phyloP scores from a whole-genome alignment of 2,888 invertebrate genomes.

The Disparrhopalites patrizii region DNA sequence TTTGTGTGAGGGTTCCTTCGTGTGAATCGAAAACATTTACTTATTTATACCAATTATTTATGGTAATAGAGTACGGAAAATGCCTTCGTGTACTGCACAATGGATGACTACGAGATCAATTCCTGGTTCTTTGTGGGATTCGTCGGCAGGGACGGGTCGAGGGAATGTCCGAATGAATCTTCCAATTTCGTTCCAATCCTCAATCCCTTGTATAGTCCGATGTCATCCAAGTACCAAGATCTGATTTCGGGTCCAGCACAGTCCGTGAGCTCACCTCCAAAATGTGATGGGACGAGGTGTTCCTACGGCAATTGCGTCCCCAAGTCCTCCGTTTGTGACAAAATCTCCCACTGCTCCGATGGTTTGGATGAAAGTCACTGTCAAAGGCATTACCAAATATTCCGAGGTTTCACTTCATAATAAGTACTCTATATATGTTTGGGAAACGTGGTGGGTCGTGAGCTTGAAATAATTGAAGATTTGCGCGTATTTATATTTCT shows the following conservation, averaged over 20 bases:
- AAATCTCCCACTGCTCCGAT: constrained; percentile 26
- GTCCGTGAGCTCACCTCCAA: constrained; percentile 6
- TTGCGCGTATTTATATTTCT: not conserved
- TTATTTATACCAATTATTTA: no score
- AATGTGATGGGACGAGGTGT: constrained; percentile 28
- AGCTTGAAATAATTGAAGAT: no score
- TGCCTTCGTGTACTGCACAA: constrained; percentile 30
- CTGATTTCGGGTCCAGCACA: constrained; percentile 14
- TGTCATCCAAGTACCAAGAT: not conserved
- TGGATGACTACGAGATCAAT: not conserved
- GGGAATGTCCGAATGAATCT: not conserved
- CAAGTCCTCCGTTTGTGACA: constrained; percentile 22
- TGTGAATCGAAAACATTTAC: not conserved
- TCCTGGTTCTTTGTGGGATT: constrained; percentile 28
- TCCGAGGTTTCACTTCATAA: no score
- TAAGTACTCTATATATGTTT: no score
- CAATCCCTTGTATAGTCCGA: constrained; percentile 28
- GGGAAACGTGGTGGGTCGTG: no score
- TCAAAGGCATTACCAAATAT: constrained; percentile 27
- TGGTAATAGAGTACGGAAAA: not conserved
- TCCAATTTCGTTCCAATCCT: not conserved
- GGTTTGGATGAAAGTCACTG: constrained; percentile 27
- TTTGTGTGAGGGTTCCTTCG: not conserved
- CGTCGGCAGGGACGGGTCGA: not conserved
- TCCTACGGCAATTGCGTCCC: constrained; percentile 30